Conservation (phyloP, 2,113 vertebrate genomes). For the Psilopogon haemacephalus region DNA sequence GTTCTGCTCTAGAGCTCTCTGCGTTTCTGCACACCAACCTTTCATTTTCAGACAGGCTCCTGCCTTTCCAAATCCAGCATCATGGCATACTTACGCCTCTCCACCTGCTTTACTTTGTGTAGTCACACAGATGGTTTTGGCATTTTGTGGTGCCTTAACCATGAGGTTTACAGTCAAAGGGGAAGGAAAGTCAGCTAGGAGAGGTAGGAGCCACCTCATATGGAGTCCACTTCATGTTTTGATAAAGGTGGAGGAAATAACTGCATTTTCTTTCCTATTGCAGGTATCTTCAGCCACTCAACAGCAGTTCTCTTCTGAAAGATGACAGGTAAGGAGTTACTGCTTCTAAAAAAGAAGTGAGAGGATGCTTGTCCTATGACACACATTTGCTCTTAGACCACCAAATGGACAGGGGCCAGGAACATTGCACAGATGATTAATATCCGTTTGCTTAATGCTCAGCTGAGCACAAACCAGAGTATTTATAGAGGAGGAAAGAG, state of each 20-base stretch:
- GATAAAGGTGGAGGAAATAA: not conserved
- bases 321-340: not conserved
- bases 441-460: not conserved
- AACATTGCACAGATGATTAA: not conserved
- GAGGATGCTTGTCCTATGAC: not conserved
- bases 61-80: not conserved
- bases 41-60: not conserved
- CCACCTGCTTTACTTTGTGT: not conserved
- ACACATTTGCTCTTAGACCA: not conserved
- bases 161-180: not conserved
- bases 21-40: not conserved
- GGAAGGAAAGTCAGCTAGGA: not conserved
- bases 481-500: not conserved
- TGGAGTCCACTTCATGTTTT: not conserved
- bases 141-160: not conserved
- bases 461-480: not conserved
- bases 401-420: not conserved
- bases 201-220: not conserved
- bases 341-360: not conserved
- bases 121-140: not conserved
- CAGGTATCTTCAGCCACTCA: not conserved
- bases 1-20: not conserved
- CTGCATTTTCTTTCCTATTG: not conserved
- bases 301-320: not conserved
- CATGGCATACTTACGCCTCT: fast-evolving